Base-by-base conservation (phyloP, 2,888 invertebrate species). In the Plebejus melissa region DNA sequence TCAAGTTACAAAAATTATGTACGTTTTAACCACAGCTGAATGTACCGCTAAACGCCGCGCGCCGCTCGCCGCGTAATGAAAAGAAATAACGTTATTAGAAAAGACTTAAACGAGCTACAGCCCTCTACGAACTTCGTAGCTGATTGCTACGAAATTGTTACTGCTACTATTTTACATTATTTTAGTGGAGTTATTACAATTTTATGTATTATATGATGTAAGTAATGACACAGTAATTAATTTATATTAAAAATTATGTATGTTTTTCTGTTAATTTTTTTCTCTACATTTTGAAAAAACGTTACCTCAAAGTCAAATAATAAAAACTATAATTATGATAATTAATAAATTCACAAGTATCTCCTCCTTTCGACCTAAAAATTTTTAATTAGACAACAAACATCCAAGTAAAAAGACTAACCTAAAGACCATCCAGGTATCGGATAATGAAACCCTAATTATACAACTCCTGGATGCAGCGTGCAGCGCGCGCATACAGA, bases 61-160 rank as follows among this genome's bases (percentile, higher is more conserved):
- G 65, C 65, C 65, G 32, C 65, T 13, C 65, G 28, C 2, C 58
- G 58, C 28, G 60, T 65, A 32, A 65, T 65, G 65, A 65, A 36
- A 65, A 65, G 32, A 65, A 65, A 65, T 65, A 65, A 65, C 32
- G 65, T 65, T 65, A 65, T 65, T 65, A 65, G 65, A 65, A 65
- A 65, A 65, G 65, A 65, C 65, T 88, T 88, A 87, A 89, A 88
- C 84, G 87, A 86, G 86, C 89, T 84, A 80, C 84, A 90, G 90
- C 90, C 88, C 88, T 90, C 90, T 90, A 86, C 78, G 70, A 80
- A 78, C 80, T 76, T 82, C 65, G 65, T 22, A 36, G 32, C 7
- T 0, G 1, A 13, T 85, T 58, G 22, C 58, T 60, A 3, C 4
- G 11, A 65, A 13, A 65, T 65, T 16, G 13, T 65, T 16, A 36